These are phyloP conservation scores for Flexamia atlantica DNA, from an alignment of 2,888 invertebrate species.

Conservation along the genomic window DNA sequence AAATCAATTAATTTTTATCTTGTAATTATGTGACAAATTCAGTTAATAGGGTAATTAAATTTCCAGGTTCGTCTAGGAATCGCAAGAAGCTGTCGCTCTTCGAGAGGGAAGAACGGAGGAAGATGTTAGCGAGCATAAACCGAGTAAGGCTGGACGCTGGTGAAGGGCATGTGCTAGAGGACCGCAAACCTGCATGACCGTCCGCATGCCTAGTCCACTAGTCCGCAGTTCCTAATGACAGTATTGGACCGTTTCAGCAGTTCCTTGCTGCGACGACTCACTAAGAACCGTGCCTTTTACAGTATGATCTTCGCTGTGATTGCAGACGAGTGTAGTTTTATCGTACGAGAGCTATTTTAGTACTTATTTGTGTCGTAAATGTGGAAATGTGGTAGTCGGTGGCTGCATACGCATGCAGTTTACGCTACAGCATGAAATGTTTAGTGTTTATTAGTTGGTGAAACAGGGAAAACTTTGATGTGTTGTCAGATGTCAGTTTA, in stretches of 20 bases:
- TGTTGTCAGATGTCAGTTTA: too few species aligned
- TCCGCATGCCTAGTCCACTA: not conserved
- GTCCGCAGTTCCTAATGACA: slow-evolving; percentile 58
- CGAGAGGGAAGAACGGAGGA: slow-evolving; percentile 60
- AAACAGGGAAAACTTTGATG: too few species aligned
- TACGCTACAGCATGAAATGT: not conserved
- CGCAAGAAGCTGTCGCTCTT: slow-evolving; percentile 63
- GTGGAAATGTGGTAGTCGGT: slow-evolving; percentile 8
- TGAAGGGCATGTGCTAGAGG: slow-evolving; percentile 62
- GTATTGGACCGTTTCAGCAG: slow-evolving; percentile 48
- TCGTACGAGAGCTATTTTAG: not conserved
- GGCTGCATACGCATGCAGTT: slow-evolving; percentile 26
- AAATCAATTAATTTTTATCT: too few species aligned
- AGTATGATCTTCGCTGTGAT: slow-evolving; percentile 6
- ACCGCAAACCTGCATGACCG: slow-evolving; percentile 39
- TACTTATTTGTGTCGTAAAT: not conserved
- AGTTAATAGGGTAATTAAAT: too few species aligned
- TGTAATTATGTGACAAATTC: too few species aligned
- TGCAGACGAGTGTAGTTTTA: not conserved
- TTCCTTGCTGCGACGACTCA: slow-evolving; percentile 45
- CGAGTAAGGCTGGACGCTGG: slow-evolving; percentile 64
- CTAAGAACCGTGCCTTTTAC: slow-evolving; percentile 42
- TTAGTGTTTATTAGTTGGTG: not conserved
- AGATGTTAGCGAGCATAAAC: slow-evolving; percentile 57
- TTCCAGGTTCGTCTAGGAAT: slow-evolving; percentile 66